Conservation (phyloP, 2,797 vertebrate species). For the Vespertilio murinus region DNA sequence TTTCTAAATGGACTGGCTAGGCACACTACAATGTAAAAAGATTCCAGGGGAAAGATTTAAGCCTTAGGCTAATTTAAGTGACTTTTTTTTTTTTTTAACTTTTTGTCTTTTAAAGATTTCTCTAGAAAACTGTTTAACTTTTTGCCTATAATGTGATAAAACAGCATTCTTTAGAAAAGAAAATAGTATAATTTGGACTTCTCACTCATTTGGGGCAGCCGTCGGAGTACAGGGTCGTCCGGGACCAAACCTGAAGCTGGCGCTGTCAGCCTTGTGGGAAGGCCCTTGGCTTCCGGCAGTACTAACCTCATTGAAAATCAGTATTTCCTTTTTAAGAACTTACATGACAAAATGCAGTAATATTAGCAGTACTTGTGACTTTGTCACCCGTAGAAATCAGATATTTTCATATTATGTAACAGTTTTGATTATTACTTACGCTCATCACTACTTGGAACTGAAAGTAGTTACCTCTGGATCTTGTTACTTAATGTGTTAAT, state of each 20-base stretch:
- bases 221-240: no score
- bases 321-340: not conserved
- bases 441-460: not conserved
- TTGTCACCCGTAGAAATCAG: not conserved
- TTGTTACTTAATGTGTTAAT: not conserved
- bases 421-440: not conserved
- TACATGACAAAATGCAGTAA: not conserved
- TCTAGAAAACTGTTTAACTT: conserved; percentile 7
- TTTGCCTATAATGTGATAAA: not conserved
- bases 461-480: not conserved
- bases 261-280: not conserved
- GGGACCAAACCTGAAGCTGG: not conserved
- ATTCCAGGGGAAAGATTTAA: conserved; percentile 15
- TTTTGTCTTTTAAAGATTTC: conserved; percentile 5
- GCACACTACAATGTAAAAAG: not conserved
- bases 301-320: not conserved
- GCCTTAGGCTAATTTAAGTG: conserved; percentile 2
- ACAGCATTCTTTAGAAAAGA: not conserved
- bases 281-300: not conserved
- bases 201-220: no score
- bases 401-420: not conserved
- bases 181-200: not conserved
- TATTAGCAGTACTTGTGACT: not conserved
- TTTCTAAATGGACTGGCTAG: not conserved
- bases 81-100: not conserved